These are phyloP conservation scores for Drosophila sturtevanti DNA, from an alignment of 1,140 invertebrate species.

Conservation along the genomic window DNA sequence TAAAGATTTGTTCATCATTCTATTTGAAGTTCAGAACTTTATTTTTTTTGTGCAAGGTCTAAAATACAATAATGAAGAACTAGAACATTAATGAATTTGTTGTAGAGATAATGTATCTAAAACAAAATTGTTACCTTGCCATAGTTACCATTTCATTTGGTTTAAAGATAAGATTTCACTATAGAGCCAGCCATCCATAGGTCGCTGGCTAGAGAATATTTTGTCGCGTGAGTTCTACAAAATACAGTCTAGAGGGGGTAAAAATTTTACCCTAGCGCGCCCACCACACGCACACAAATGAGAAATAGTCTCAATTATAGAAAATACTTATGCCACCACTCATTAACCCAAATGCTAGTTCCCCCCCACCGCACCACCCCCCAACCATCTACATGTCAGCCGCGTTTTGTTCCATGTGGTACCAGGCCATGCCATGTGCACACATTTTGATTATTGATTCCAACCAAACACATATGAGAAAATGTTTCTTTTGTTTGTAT, in stretches of 20 bases:
- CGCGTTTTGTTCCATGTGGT: constrained; percentile 10
- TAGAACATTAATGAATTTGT: not conserved
- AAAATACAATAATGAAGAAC: not conserved
- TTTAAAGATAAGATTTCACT: not conserved
- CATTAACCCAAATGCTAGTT: constrained; percentile 62
- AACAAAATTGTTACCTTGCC: not conserved
- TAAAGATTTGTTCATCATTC: not conserved
- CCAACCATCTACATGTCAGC: no score
- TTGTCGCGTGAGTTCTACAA: not conserved
- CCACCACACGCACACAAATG: not conserved
- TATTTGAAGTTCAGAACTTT: not conserved
- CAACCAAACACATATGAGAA: not conserved
- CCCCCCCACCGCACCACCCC: no score
- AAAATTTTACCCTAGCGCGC: constrained; percentile 1
- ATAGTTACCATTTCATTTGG: constrained; percentile 1
- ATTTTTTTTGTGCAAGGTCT: not conserved
- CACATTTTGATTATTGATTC: constrained; percentile 45
- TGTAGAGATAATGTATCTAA: not conserved
- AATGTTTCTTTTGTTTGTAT: not conserved
- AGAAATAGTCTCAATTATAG: constrained; percentile 42
- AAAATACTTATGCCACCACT: constrained; percentile 25
- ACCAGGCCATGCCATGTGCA: constrained; percentile 42
- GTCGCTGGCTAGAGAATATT: not conserved
- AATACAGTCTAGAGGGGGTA: not conserved
- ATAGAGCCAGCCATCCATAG: not conserved